A percentile compares a stretch with the other conserved stretches of the same genome.
These are phyloP conservation scores for Antedon mediterranea DNA, from an alignment of 53 echinoderm and acorn worm species.

Conservation along the genomic window DNA sequence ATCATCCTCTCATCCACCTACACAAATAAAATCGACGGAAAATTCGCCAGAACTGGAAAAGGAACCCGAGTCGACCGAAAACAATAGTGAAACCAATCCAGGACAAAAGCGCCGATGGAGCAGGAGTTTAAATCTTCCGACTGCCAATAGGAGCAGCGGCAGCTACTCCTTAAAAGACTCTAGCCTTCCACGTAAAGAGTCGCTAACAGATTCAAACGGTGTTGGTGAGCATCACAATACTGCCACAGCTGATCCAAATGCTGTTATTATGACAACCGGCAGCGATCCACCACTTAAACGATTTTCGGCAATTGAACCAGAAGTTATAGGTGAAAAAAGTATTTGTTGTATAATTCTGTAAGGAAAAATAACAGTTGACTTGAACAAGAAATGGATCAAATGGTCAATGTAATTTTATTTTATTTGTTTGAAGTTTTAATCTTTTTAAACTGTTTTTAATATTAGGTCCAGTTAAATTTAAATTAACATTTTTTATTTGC, in stretches of 20 bases:
- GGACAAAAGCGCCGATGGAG: constrained; percentile 4
- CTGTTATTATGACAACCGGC: constrained; percentile 5
- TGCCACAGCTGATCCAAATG: not conserved
- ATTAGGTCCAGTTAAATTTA: no score
- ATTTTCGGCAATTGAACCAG: constrained; percentile 17
- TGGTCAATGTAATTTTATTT: no score
- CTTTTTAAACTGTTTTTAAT: no score
- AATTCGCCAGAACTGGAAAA: constrained; percentile 8
- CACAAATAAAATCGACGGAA: constrained; percentile 9
- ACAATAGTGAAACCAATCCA: not conserved
- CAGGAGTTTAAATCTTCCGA: not conserved
- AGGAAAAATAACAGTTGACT: not conserved
- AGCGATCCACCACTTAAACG: constrained; percentile 32
- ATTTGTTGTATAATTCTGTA: not conserved
- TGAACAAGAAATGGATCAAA: no score
- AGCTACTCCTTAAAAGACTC: constrained; percentile 32
- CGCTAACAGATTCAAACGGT: constrained; percentile 29
- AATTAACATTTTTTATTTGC: no score
- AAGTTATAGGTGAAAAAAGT: constrained; percentile 17
- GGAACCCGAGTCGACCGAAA: not conserved
- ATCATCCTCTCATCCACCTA: constrained; percentile 10
- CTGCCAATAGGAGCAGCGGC: constrained; percentile 7
- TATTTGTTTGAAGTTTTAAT: no score
- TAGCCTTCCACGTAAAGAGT: not conserved
- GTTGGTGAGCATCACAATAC: constrained; percentile 14